Evolutionary conservation across 2,797 vertebrate species (phyloP).

Genomic region (Falco peregrinus): DNA sequence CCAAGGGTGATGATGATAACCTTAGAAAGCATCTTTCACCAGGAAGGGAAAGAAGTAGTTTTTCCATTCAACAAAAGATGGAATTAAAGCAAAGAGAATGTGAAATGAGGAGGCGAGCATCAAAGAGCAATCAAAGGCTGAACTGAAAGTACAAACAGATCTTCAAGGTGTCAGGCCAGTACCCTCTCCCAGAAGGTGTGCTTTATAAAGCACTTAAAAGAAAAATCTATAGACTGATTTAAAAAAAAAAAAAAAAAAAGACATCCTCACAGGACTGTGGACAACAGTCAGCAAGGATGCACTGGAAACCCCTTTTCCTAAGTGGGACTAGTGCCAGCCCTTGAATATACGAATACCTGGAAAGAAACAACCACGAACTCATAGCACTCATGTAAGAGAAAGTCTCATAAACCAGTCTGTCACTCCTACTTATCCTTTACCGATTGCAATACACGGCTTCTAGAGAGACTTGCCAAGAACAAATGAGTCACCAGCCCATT

Average conservation of each 20-base stretch:
- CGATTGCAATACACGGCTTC: not conserved
- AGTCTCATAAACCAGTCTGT: not conserved
- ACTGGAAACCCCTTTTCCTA: not conserved
- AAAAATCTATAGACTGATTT: not conserved
- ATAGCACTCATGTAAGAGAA: not conserved
- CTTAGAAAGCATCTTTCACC: not conserved
- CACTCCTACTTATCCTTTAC: not conserved
- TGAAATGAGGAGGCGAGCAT: not conserved
- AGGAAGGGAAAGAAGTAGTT: not conserved
- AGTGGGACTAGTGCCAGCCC: not conserved
- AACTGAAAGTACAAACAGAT: not conserved
- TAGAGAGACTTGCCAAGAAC: not conserved
- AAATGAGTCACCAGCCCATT: not conserved
- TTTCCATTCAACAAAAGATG: not conserved
- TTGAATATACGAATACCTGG: not conserved
- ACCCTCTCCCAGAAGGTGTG: not conserved
- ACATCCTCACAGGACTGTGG: not conserved
- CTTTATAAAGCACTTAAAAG: not conserved
- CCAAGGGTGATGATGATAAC: not conserved
- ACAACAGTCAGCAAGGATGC: not conserved
- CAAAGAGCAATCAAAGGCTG: not conserved
- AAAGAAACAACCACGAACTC: not conserved
- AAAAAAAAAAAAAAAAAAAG: not conserved
- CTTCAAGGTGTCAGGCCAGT: not conserved
- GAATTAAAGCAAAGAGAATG: slow-evolving; percentile 26